Conservation (phyloP, 2,113 vertebrate genomes). For the Coturnix japonica region DNA sequence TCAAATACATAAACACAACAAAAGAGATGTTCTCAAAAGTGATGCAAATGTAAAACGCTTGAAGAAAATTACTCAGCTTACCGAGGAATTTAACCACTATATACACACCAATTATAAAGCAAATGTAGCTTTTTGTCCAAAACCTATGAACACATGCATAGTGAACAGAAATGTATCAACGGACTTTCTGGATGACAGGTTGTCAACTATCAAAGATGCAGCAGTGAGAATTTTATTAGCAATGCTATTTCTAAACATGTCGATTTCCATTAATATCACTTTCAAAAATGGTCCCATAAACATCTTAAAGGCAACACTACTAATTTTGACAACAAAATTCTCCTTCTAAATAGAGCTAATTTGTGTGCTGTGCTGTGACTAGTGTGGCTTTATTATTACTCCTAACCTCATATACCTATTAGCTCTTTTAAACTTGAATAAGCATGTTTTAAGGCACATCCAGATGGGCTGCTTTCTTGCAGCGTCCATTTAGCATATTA, state of each 20-base stretch:
- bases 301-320: not conserved
- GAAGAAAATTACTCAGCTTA: not conserved
- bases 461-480: rapidly evolving
- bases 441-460: rapidly evolving
- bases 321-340: not conserved
- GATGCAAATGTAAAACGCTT: not conserved
- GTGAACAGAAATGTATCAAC: not conserved
- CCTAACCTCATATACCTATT: not conserved
- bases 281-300: not conserved
- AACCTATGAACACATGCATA: not conserved
- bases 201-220: not conserved
- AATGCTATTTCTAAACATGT: not conserved
- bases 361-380: not conserved
- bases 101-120: not conserved
- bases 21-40: not conserved
- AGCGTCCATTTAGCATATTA: rapidly evolving
- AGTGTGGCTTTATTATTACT: not conserved
- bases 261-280: not conserved
- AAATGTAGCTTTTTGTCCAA: not conserved
- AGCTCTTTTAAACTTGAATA: not conserved
- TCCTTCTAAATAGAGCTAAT: not conserved
- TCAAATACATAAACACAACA: not conserved
- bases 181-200: not conserved
- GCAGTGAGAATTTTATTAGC: not conserved
- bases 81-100: not conserved